Evolutionary conservation across 2,888 invertebrate genomes (phyloP), one percentile per base, ranked within the genome.

Genomic region (Lasioglossum malachurum): DNA sequence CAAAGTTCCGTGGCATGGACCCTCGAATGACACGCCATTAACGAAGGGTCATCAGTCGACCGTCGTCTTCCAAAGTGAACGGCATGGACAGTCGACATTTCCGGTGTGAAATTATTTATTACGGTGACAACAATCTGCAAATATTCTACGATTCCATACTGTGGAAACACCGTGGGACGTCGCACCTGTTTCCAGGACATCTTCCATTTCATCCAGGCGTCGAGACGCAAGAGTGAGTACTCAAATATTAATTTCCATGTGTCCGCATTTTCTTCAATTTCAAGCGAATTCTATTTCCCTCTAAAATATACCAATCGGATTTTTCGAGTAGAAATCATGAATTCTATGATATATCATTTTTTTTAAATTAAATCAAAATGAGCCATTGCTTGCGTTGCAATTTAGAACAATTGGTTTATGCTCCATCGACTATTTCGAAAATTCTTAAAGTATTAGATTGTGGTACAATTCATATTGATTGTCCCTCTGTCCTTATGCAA

Each of bases 21-120:
- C 49, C 53, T 53, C 74, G 74, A 31, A 35, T 74, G 12, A 49
- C 8, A 35, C 31, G 23, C 23, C 31, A 46, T 69, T 69, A 69
- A 35, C 38, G 74, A 46, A 49, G 49, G 74, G 74, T 53, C 74
- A 46, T 74, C 74, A 74, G 49, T 74, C 74, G 74, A 53, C 7
- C 35, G 49, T n/a, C 46, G 49, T 10, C 74, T 31, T 53, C 49
- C 31, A 23, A 53, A 74, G 49, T 53, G 49, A 31, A 49, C 49
- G 73, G 8, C 19, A 8, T 8, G 5, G 3, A 19, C 8, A 5
- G 60, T 35, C 19, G 19, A 19, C 10, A 69, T 69, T 69, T 27
- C 35, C 67, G 67, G 19, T 67, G 35, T 19, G 35, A 35, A 64
- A 64, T 31, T 0, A 67, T 67, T 23, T 35, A 64, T 14, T 16